Evolutionary conservation across 2,888 invertebrate species (phyloP), one percentile per base, ranked within the genome.

Genomic region (Hemistola chrysoprasaria): DNA sequence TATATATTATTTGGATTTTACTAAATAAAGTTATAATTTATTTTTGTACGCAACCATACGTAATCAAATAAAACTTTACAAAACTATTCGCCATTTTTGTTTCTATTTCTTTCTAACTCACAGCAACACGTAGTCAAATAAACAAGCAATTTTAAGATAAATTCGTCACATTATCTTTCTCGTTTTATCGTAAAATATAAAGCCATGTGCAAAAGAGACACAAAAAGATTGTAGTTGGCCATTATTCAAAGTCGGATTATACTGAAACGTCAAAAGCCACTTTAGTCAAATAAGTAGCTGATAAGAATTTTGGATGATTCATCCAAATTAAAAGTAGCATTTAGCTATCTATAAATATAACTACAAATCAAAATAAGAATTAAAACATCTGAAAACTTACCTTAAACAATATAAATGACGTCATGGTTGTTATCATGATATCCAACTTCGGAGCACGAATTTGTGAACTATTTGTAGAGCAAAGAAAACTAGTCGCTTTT

Each of bases 401-500:
- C 87, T 89, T 88, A 48, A 90, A 78, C 45, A 89, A 71, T 71
- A 90, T 89, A 72, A 88, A 89, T 84, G 90, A 90, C 87, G 90
- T 87, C 90, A 90, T 90, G 78, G 79, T 88, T 84, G 89, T 88
- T 84, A 85, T 87, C 88, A 90, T 88, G 78, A 75, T 88, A 83
- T 85, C 77, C 77, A 80, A 83, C 75, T 81, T 77, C 61, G 59
- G 70, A 71, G 67, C 77, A 83, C 79, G 69, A 76, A 74, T 71
- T 75, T 66, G 67, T 65, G 70, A 71, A 65, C 62, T 63, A 55
- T 57, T 47, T 47, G 50, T 59, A 58, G 36, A 44, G 52, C 51
- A 45, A 50, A 47, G 53, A 58, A 58, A 53, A 56, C 57, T 68
- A 68, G 59, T 61, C 59, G 59, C 55, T 61, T 68, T 66, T 73